Evolutionary conservation across 1,140 invertebrate genomes (phyloP).

Genomic region (Chelonus insularis): DNA sequence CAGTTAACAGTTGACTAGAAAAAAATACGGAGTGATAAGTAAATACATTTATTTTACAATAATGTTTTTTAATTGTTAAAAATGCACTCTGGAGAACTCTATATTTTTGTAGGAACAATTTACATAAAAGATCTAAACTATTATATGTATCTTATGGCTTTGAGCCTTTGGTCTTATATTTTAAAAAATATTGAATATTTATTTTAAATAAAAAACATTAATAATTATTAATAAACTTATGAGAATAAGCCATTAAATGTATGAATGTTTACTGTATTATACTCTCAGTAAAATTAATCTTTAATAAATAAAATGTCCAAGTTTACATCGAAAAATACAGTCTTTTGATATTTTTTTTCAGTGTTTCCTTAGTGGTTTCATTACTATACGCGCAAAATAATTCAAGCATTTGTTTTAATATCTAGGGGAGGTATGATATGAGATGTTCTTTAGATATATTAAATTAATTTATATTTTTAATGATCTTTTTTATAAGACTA

Average conservation of each 20-base stretch:
- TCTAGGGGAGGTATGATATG: conserved; percentile 15
- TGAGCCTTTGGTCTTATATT: conserved; percentile 15
- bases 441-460: not conserved
- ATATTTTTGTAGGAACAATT: conserved; percentile 20
- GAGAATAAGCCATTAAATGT: too few relatives aligned
- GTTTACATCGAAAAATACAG: conserved; percentile 33
- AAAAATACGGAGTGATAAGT: conserved; percentile 26
- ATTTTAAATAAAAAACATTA: too few relatives aligned
- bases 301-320: conserved; percentile 19
- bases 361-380: too few relatives aligned
- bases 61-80: conserved; percentile 15
- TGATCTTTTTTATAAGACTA: not conserved
- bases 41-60: conserved; percentile 33
- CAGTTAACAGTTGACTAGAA: conserved; percentile 35
- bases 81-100: not conserved
- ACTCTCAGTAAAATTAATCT: not conserved
- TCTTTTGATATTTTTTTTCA: conserved; percentile 28
- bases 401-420: not conserved
- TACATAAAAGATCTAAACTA: conserved; percentile 31
- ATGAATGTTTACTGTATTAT: conserved; percentile 5
- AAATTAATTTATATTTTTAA: not conserved
- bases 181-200: conserved; percentile 5
- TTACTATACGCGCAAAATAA: too few relatives aligned
- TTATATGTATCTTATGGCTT: conserved; percentile 29
- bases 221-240: too few relatives aligned